These are phyloP conservation scores for Pinna nobilis DNA, from an alignment of 1,140 invertebrate genomes.

Conservation along the genomic window DNA sequence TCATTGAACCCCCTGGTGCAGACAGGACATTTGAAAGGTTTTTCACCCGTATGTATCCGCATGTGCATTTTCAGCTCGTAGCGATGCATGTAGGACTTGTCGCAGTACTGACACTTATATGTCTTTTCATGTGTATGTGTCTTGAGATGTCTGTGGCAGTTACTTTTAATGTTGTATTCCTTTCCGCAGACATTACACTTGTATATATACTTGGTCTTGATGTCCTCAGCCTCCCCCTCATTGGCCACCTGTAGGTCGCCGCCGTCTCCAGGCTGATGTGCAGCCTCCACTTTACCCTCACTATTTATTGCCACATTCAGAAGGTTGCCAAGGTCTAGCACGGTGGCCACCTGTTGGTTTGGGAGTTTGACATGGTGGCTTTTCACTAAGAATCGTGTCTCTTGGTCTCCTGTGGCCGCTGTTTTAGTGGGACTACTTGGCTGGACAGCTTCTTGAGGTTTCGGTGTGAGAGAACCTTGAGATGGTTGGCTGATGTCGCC, in stretches of 20 bases:
- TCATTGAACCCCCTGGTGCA: constrained; percentile 45
- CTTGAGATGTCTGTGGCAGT: constrained; percentile 43
- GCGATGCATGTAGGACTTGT: constrained; percentile 37
- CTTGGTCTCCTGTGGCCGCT: constrained; percentile 6
- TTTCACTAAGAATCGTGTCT: constrained; percentile 14
- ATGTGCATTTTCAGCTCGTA: constrained; percentile 45
- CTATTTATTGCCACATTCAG: constrained; percentile 23
- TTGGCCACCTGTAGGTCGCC: background rate
- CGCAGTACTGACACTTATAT: constrained; percentile 37
- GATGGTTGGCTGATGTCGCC: background rate
- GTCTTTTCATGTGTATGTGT: constrained; percentile 42
- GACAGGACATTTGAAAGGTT: constrained; percentile 43
- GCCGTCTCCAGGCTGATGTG: background rate
- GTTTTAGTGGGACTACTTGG: background rate
- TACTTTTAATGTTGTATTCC: constrained; percentile 46
- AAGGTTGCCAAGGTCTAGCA: constrained; percentile 39
- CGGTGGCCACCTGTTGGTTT: constrained; percentile 44
- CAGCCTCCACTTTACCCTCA: background rate
- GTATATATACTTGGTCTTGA: constrained; percentile 40
- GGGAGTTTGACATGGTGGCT: constrained; percentile 42
- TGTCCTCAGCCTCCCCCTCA: constrained; percentile 20
- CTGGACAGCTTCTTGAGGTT: background rate
- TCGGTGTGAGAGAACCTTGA: background rate
- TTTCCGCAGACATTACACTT: constrained; percentile 48
- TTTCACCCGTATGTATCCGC: constrained; percentile 46